phyloP scores from a whole-genome alignment of 1,140 invertebrate species.

The Augochlora pura region DNA sequence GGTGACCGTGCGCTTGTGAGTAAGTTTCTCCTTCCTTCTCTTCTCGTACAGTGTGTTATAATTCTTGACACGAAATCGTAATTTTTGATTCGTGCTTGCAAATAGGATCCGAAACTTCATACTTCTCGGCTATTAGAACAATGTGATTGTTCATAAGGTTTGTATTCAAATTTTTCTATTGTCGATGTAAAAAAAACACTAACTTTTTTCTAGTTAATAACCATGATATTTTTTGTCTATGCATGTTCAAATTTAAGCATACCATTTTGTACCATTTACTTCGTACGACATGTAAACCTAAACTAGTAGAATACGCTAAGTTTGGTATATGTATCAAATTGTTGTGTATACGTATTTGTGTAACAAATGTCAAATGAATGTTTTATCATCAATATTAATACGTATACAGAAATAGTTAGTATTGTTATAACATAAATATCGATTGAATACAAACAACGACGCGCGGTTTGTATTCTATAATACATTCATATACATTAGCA shows the following conservation, averaged over 20 bases:
- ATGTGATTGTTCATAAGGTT: conserved; percentile 44
- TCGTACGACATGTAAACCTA: too few relatives aligned
- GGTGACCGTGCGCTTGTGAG: conserved; percentile 62
- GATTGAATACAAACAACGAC: background rate
- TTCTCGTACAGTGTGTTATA: background rate
- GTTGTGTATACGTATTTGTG: too few relatives aligned
- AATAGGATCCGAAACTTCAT: conserved; percentile 2
- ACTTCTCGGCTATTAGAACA: conserved; percentile 30
- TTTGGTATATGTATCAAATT: too few relatives aligned
- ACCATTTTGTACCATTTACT: too few relatives aligned
- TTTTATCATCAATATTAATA: background rate
- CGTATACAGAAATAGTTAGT: background rate
- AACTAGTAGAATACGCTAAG: too few relatives aligned
- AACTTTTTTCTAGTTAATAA: background rate
- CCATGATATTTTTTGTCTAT: background rate
- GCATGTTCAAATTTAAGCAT: too few relatives aligned
- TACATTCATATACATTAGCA: background rate
- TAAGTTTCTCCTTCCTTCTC: background rate
- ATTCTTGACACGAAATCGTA: conserved; percentile 34
- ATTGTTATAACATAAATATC: background rate
- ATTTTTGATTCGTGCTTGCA: conserved; percentile 13
- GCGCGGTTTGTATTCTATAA: background rate
- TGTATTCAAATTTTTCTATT: background rate
- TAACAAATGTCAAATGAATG: background rate
- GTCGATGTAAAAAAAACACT: background rate